Base-by-base conservation (phyloP, 2,113 vertebrate genomes). In the Pomatorhinus ruficollis region DNA sequence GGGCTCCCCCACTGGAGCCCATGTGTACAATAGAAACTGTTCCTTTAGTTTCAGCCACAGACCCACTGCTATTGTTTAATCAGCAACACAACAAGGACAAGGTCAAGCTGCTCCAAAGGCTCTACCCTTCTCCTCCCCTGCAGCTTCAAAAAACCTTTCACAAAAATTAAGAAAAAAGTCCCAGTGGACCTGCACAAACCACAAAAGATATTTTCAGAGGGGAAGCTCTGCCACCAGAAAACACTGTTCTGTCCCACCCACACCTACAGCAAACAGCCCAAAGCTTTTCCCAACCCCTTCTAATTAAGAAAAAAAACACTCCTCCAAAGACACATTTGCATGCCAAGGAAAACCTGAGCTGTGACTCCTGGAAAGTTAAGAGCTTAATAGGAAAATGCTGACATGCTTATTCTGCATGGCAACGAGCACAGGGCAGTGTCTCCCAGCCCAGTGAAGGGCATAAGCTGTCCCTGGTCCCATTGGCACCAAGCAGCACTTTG, bases 261-360 rank as follows among this genome's bases (percentile, higher is more conserved):
- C 89, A 95, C 82, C 92, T 88, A 35, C 42, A 96, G 86, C 93
- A 70, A 94, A 86, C 76, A 81, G 91, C 95, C 97, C 91, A 84
- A 37, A 89, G 80, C 94, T 39, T 84, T 93, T 70, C 94, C 94
- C 56, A 87, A 65, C 20, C 37, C 57, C 85, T 97, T 84, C 95
- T 90, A 92, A 96, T 95, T 88, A 92, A 88, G 90, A 86, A 91
- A 79, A 79, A 77, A 79, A 10, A 23, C 50, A 78, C 39, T 88
- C 76, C 57, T 90, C 61, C 69, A 71, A 88, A 92, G 80, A 60
- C 0, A 2, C 40, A 81, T 93, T 75, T 90, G 57, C 65, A 84
- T 76, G 95, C 93, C 93, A 94, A 94, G 90, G 93, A 96, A 97
- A 97, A 96, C 95, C 93, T 90, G 88, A 96, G 96, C 86, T 96